phyloP scores from a whole-genome alignment of 2,113 vertebrate genomes.

The Elachura formosa region DNA sequence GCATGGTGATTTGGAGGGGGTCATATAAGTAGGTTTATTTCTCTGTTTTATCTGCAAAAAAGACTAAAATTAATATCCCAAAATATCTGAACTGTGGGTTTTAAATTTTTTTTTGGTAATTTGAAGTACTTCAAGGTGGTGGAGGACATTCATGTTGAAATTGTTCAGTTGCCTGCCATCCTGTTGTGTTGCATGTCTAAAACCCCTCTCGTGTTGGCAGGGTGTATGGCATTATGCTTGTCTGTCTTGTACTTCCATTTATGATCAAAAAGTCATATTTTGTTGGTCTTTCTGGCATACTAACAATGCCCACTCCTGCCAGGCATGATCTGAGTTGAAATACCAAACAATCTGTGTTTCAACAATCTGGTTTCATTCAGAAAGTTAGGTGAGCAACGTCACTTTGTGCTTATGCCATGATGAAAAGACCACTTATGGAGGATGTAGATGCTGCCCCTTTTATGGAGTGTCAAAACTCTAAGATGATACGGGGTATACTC shows the following conservation, averaged over 20 bases:
- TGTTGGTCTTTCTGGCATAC: neutral
- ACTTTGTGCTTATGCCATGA: neutral
- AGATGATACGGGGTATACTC: neutral
- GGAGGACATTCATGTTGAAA: neutral
- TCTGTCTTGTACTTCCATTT: neutral
- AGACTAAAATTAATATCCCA: neutral
- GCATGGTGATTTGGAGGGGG: neutral
- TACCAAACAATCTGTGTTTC: neutral
- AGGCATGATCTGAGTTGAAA: neutral
- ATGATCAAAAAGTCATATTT: neutral
- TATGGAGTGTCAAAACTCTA: neutral
- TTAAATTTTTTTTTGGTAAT: neutral
- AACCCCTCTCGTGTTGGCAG: neutral
- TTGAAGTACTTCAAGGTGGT: neutral
- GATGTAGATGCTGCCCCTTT: neutral
- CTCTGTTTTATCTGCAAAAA: neutral
- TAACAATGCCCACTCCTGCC: neutral
- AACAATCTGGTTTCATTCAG: neutral
- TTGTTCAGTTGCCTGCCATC: neutral
- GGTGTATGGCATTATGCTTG: neutral
- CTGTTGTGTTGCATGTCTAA: neutral
- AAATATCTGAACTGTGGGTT: neutral
- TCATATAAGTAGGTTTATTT: neutral
- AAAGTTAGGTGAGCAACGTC: neutral
- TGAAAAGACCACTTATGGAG: neutral